Evolutionary conservation across 2,888 invertebrate species (phyloP).

Genomic region (Ptilodon capucinus): DNA sequence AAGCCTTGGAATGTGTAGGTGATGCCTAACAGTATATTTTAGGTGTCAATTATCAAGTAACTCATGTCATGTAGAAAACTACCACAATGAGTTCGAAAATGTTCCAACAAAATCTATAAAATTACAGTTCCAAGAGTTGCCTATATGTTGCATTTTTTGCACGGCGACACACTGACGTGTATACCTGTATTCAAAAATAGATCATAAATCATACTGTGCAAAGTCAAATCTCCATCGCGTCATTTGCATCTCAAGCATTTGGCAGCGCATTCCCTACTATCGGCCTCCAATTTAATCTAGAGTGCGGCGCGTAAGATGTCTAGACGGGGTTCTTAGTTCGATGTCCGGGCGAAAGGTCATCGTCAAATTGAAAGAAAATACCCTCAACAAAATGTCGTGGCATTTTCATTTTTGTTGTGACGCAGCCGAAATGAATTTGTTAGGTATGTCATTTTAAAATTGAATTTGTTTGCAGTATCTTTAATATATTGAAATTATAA

Average conservation of each 20-base stretch:
- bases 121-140: not conserved
- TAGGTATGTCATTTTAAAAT: not conserved
- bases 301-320: conserved; percentile 53
- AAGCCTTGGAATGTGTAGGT: no score
- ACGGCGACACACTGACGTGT: conserved; percentile 15
- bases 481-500: no score
- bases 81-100: no score
- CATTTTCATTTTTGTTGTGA: conserved; percentile 38
- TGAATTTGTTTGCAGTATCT: not conserved
- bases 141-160: not conserved
- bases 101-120: no score
- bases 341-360: conserved; percentile 75
- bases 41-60: no score
- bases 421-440: conserved; percentile 36
- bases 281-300: conserved; percentile 40
- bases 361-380: conserved; percentile 68
- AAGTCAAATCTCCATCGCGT: conserved; percentile 25
- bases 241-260: conserved; percentile 24
- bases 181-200: conserved; percentile 12
- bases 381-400: conserved; percentile 40
- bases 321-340: conserved; percentile 66
- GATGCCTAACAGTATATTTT: no score
- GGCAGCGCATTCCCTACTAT: conserved; percentile 29
- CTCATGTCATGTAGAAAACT: no score
- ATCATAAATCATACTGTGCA: conserved; percentile 17